phyloP scores from a whole-genome alignment of 2,113 vertebrate species.

The Aphelocoma coerulescens region DNA sequence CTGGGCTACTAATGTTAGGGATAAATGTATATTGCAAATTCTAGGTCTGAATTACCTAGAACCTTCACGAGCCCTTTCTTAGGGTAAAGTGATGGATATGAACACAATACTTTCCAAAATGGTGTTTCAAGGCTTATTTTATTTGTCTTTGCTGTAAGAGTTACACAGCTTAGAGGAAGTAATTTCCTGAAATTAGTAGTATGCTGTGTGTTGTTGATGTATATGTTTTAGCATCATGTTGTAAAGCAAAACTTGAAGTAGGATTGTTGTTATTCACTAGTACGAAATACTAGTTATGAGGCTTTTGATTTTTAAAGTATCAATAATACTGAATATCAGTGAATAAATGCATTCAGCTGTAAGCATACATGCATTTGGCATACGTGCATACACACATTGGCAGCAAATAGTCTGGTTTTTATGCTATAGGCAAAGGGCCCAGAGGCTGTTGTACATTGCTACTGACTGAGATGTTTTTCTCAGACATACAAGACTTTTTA shows the following conservation, averaged over 20 bases:
- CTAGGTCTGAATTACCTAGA: background rate
- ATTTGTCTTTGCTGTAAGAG: background rate
- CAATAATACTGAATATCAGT: background rate
- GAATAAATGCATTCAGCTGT: background rate
- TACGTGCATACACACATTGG: background rate
- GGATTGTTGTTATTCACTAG: background rate
- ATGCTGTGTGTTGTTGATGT: background rate
- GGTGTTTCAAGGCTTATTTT: background rate
- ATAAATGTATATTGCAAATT: background rate
- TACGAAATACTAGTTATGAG: background rate
- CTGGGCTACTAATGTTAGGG: background rate
- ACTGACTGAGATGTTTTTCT: conserved; percentile 8
- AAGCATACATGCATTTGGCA: background rate
- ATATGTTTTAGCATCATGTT: background rate
- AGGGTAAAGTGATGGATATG: background rate
- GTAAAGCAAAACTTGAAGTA: background rate
- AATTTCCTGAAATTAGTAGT: background rate
- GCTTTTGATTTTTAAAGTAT: background rate
- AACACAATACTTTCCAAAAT: background rate
- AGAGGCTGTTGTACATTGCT: conserved; percentile 7
- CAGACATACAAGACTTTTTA: background rate
- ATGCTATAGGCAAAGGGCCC: background rate
- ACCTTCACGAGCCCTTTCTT: background rate
- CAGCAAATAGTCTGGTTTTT: background rate
- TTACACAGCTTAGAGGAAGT: background rate